A percentile compares a stretch with the other conserved stretches of the same genome.
These are phyloP conservation scores for Raphicerus campestris DNA, from an alignment of 2,113 vertebrate species.

Conservation along the genomic window DNA sequence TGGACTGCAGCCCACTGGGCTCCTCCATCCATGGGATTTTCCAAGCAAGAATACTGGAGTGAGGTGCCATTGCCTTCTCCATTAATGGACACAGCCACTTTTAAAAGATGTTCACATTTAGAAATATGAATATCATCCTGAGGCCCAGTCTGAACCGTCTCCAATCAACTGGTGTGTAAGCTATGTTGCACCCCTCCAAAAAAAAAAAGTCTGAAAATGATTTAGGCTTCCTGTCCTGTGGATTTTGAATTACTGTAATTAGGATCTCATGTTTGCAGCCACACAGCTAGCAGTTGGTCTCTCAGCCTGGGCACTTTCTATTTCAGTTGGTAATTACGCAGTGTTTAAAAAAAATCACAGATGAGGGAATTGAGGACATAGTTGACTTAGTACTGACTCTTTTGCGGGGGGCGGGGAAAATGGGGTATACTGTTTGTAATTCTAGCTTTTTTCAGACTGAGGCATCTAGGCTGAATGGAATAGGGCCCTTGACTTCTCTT, in stretches of 20 bases:
- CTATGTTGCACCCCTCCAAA: not conserved
- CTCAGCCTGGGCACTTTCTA: not conserved
- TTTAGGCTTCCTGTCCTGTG: slow-evolving; percentile 68
- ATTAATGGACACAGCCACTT: slow-evolving; percentile 12
- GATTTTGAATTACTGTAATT: slow-evolving; percentile 70
- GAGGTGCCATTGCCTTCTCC: too few species aligned
- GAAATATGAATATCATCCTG: slow-evolving; percentile 59
- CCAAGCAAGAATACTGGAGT: too few species aligned
- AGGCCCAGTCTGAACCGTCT: slow-evolving; percentile 26
- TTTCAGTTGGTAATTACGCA: slow-evolving; percentile 22
- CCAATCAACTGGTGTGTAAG: not conserved
- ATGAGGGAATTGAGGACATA: not conserved
- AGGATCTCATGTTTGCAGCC: slow-evolving; percentile 62
- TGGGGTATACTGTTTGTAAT: not conserved
- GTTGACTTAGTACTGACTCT: not conserved
- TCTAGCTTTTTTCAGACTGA: not conserved
- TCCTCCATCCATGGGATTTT: too few species aligned
- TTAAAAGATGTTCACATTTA: slow-evolving; percentile 60
- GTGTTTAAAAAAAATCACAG: not conserved
- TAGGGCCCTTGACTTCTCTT: not conserved
- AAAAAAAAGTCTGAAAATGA: slow-evolving; percentile 53
- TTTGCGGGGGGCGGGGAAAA: not conserved
- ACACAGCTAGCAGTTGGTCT: not conserved
- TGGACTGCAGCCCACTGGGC: too few species aligned
- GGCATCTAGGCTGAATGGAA: not conserved